Evolutionary conservation across 2,888 invertebrate species (phyloP), one percentile per base, ranked within the genome.

Genomic region (Bombylius major): DNA sequence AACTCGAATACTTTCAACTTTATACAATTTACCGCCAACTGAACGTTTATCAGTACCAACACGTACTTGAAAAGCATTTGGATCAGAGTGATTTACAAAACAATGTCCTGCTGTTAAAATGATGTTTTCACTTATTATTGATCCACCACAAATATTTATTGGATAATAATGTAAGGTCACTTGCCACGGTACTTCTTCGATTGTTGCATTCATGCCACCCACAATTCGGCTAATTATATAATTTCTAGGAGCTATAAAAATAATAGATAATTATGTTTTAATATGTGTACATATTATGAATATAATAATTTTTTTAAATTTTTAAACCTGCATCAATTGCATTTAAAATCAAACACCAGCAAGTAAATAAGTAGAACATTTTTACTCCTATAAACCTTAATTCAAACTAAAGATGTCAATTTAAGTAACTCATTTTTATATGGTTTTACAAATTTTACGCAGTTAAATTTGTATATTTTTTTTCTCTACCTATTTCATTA

Each of bases 61-160:
- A 1, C 79, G 74, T 8, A 80, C 63, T 6, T 23, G 47, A 47
- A 54, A 56, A n/a, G 50, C 46, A 7, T 36, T 14, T 13, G 55
- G 56, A n/a, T 51, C 47, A 13, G 45, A 8, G 34, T 62, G 58
- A 46, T 77, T 65, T 5, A 46, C 34, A 31, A 58, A 58, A 62
- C 80, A 80, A 63, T 80, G 79, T 4, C 78, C 79, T 13, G 79
- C 79, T 3, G 79, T 80, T 4, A 80, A 52, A 3, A 77, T 69
- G 50, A 78, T 75, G 51, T 76, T 50, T 14, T 50, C 48, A 36
- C 31, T 39, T 9, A 80, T 67, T n/a, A 80, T 75, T 8, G 76
- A 63, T 0, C 77, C 79, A 0, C 80, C 79, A 59, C 80, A 80
- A 0, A 69, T 64, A 58, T 79, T 78, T 0, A 68, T 63, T 2